Base-by-base conservation (phyloP, 2,113 vertebrate species). In the Chionomys nivalis region DNA sequence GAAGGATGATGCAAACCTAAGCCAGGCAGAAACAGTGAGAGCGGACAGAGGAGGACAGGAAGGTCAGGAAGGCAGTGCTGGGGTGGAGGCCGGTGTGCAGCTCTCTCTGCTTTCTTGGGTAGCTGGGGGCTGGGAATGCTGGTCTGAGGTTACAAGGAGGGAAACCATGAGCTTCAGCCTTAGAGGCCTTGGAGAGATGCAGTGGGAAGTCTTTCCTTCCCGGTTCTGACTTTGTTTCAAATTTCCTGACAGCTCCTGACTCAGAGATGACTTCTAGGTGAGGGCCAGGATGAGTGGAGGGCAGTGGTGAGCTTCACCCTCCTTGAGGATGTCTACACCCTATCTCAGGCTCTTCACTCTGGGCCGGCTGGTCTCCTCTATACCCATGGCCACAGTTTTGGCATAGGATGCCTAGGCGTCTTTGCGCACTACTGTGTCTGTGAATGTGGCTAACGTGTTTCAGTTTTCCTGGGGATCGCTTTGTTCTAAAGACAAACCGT, bases 321-420 rank as follows among this genome's bases (percentile, higher is more conserved):
- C 39, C 66, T 28, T 7, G 3, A 47, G 47, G 36, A 49, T 0
- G 16, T 63, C 52, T 11, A 11, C 0, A 7, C 26, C 0, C 0
- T 3, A 5, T 5, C 12, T 0, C 8, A 24, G 33, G 9, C 39
- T 52, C 49, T 73, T 39, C 3, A 14, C 0, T 17, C 33, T 28
- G 47, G 83, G 36, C 47, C 11, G 24, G 23, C 52, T 77, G 47
- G n/a, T 44, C 36, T 39, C 3, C 82, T 26, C 65, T 89, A 16
- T 44, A 17, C 7, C 12, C 36, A 39, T 7, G 21, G 82, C n/a
- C 47, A 44, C 79, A 31, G 42, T 87, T 85, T 24, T 6, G 13
- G 28, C 23, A 39, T 2, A 14, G 61, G 39, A 31, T 11, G 5
- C 66, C 9, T 39, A 9, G 47, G 23, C 5, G 13, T 39, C 49